Evolutionary conservation across 2,113 vertebrate species (phyloP), one percentile per base, ranked within the genome.

Genomic region (Dipodomys ordii): DNA sequence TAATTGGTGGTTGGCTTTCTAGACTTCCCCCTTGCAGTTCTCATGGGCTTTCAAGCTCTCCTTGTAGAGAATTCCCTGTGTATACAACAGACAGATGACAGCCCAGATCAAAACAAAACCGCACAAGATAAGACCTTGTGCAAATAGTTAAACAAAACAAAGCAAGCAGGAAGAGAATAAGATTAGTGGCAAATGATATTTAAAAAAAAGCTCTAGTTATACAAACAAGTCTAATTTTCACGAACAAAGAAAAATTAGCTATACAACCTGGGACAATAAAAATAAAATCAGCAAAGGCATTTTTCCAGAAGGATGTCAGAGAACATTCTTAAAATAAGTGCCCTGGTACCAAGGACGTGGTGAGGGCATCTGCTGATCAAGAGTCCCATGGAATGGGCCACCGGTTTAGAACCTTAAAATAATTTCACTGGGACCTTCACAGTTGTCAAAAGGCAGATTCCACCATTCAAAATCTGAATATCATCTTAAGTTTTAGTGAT

Each of bases 151-250:
- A 77, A 82, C 30, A 88, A 67, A 81, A 44, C 20, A 57, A 69
- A 92, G 39, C 49, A 92, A 90, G 22, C 19, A 32, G 73, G 18
- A 35, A 85, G 78, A 76, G 57, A 83, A 87, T 8, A 90, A 93
- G 35, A 65, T 53, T 46, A 62, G 92, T 44, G 68, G 65, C 28
- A 84, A 94, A 90, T 90, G 65, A 57, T 16, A 83, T 25, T 13
- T 62, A 78, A 77, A 64, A 22, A 62, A 35, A 35, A 28, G 7
- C 78, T 90, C 83, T 88, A 90, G 82, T 91, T 85, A 82, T 64
- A 46, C 25, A 27, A 57, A 88, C 46, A 49, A 30, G 65, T 83
- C 32, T 82, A 64, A 86, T 83, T 90, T 91, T 18, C 46, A 71
- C 71, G 28, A 77, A 72, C 77, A 73, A 69, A 90, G 85, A 71